Percentiles rank a stretch among this genome's conserved stretches.
Evolutionary conservation across 1,140 invertebrate species (phyloP).

Genomic region (Cheumatopsyche charites): DNA sequence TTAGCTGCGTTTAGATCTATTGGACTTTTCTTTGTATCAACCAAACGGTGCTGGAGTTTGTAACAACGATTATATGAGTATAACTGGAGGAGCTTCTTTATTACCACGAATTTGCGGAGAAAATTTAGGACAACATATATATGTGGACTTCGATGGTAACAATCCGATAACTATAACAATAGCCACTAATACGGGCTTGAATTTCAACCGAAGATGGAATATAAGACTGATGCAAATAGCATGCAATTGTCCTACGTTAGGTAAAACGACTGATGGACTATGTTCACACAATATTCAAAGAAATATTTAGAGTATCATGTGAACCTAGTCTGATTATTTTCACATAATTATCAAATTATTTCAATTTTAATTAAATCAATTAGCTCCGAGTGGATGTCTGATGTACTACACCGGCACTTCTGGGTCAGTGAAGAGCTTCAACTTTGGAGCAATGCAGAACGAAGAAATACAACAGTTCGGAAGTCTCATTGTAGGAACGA

Average conservation of each 20-base stretch:
- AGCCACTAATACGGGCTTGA: slow-evolving; percentile 65
- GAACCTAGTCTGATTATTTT: no score
- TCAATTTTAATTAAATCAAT: no score
- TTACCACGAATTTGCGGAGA: slow-evolving; percentile 79
- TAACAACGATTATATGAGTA: slow-evolving; percentile 69
- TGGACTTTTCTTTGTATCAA: slow-evolving; percentile 73
- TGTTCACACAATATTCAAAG: no score
- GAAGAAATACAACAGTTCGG: slow-evolving; percentile 46
- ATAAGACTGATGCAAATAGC: slow-evolving; percentile 75
- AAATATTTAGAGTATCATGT: no score
- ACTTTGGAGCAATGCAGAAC: slow-evolving; percentile 70
- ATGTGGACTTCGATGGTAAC: slow-evolving; percentile 74
- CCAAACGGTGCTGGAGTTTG: slow-evolving; percentile 77
- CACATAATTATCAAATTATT: no score
- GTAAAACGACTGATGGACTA: slow-evolving; percentile 52
- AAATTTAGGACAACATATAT: slow-evolving; percentile 81
- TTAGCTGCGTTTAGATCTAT: slow-evolving; percentile 76
- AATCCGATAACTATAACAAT: slow-evolving; percentile 72
- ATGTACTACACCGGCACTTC: slow-evolving; percentile 73
- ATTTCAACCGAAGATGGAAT: slow-evolving; percentile 75
- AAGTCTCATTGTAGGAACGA: slow-evolving; percentile 63
- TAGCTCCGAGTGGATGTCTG: slow-evolving; percentile 79
- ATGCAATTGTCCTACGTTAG: slow-evolving; percentile 69
- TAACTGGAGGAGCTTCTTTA: slow-evolving; percentile 70
- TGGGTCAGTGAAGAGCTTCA: slow-evolving; percentile 77